These are phyloP conservation scores for Sarcophaga carnaria DNA, from an alignment of 2,888 invertebrate genomes.

Conservation along the genomic window DNA sequence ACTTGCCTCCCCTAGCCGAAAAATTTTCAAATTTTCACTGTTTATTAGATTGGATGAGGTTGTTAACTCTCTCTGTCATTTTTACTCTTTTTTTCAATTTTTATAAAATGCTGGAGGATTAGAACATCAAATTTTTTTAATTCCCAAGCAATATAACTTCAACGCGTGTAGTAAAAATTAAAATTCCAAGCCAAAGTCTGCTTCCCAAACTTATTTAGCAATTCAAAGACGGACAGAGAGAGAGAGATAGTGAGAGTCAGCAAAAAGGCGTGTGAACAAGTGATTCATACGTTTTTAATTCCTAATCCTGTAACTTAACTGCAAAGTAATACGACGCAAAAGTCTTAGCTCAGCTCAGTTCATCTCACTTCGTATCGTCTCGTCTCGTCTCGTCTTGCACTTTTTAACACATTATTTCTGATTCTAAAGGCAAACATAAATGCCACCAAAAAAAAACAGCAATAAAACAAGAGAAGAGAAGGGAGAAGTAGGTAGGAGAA, in stretches of 20 bases:
- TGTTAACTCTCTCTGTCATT: too few species aligned
- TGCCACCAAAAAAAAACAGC: constrained; percentile 22
- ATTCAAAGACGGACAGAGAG: neutral
- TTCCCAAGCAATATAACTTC: too few species aligned
- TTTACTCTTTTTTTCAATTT: too few species aligned
- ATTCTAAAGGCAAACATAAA: constrained; percentile 6
- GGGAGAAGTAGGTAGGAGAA: constrained; percentile 41
- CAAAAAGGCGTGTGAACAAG: neutral
- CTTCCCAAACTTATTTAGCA: too few species aligned
- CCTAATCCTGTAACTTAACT: constrained; percentile 67
- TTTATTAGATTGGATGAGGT: too few species aligned
- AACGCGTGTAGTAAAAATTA: too few species aligned
- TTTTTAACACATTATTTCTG: constrained; percentile 66
- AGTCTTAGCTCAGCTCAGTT: neutral
- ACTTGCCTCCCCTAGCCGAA: too few species aligned
- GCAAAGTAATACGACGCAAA: constrained; percentile 41
- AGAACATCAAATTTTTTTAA: too few species aligned
- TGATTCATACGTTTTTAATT: constrained; percentile 68
- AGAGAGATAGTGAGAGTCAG: neutral
- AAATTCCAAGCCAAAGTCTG: too few species aligned
- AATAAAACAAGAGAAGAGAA: constrained; percentile 17
- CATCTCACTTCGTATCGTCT: neutral
- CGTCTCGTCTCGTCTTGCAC: constrained; percentile 13
- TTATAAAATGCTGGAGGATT: too few species aligned
- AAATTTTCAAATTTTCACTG: too few species aligned